Evolutionary conservation across 2,113 vertebrate genomes (phyloP), one percentile per base, ranked within the genome.

Genomic region (Ammodytes dubius): DNA sequence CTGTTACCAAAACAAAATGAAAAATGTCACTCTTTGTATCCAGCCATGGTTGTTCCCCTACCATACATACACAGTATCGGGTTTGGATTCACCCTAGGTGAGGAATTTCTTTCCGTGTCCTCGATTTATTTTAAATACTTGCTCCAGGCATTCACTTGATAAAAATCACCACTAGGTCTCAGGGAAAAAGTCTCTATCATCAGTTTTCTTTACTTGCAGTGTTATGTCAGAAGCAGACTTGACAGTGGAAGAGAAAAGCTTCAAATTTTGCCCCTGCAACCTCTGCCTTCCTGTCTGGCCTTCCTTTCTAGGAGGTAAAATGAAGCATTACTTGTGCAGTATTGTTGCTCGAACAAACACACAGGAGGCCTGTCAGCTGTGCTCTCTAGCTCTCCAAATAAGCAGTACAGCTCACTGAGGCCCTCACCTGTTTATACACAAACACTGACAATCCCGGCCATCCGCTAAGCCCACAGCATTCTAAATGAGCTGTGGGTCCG

Each of bases 1-100:
- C 64, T 69, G 74, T 84, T 84, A 75, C 84, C 84, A 77, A 84
- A 80, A 80, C 78, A 74, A 81, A 27, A 87, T 66, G 52, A 82
- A 81, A 27, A 84, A 69, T 77, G 73, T 77, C 81, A 84, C 60
- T 78, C 84, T 78, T 61, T 49, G 2, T 63, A 66, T 68, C 12
- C 46, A 69, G 63, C 47, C 59, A 15, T 19, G 52, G 74, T 27
- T 42, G 37, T 75, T 64, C 27, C 76, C 52, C 73, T 17, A 27
- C 47, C 46, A 47, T 35, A 82, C 0, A 71, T 50, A 71, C 39
- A 43, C 27, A 57, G 19, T 19, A 14, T 10, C 7, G 13, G 15
- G 14, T 53, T 39, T 61, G 4, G 39, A 27, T 27, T 27, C 27
- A 27, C 1, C 61, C 42, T n/a, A 1, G 11, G 73, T 60, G 52